These are phyloP conservation scores for Sarcophaga subvicina DNA, from an alignment of 2,888 invertebrate species.

Conservation along the genomic window DNA sequence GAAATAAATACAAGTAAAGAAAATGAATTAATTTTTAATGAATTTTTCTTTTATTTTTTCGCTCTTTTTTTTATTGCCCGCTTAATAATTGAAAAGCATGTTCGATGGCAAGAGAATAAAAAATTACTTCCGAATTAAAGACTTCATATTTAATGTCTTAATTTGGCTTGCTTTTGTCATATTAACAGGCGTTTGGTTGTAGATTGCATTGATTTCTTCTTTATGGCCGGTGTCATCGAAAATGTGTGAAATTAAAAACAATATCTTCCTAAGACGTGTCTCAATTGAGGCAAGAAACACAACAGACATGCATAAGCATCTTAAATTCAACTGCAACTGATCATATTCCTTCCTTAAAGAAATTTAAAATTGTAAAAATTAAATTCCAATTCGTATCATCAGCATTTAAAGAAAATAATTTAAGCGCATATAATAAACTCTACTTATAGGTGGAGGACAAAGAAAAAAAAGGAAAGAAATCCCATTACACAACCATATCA, in stretches of 20 bases:
- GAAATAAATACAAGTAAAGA: not conserved
- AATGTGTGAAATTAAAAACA: too few relatives aligned
- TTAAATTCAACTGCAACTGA: too few relatives aligned
- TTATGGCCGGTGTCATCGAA: too few relatives aligned
- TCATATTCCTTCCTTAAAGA: too few relatives aligned
- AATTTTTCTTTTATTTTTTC: not conserved
- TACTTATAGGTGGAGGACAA: not conserved
- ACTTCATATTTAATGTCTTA: constrained; percentile 19
- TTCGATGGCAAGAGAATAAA: constrained; percentile 31
- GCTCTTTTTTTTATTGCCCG: not conserved
- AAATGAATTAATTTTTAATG: not conserved
- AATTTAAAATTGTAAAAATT: not conserved
- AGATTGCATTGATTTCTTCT: too few relatives aligned
- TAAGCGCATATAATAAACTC: not conserved
- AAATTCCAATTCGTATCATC: not conserved
- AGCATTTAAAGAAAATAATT: not conserved
- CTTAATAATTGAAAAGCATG: constrained; percentile 21
- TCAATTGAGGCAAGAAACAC: too few relatives aligned
- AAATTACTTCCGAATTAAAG: constrained; percentile 58
- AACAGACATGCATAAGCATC: too few relatives aligned
- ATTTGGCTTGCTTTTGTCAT: not conserved
- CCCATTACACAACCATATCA: constrained; percentile 6
- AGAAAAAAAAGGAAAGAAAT: not conserved
- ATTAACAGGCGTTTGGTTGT: too few relatives aligned
- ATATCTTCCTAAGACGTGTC: too few relatives aligned